Evolutionary conservation across 2,888 invertebrate species (phyloP).

Genomic region (Rhagophthalmus giganteus): DNA sequence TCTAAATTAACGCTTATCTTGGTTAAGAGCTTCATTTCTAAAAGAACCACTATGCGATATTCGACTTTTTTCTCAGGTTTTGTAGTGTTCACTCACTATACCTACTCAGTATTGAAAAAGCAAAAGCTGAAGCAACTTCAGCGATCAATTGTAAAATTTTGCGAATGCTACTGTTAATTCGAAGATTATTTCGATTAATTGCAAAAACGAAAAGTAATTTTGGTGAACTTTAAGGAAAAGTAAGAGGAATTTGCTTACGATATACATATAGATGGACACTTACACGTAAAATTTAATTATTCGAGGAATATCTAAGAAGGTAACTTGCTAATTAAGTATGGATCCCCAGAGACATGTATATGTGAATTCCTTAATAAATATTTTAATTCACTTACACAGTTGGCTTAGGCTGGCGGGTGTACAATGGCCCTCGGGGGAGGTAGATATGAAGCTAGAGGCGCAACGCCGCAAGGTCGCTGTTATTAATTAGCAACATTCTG

Average conservation of each 20-base stretch:
- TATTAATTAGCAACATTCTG: conserved; percentile 54
- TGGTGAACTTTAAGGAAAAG: no score
- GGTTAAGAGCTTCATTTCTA: no score
- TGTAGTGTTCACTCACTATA: no score
- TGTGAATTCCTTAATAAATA: conserved; percentile 57
- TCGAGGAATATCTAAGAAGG: conserved; percentile 50
- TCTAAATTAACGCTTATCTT: no score
- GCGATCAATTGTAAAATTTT: no score
- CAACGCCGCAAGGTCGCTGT: conserved; percentile 49
- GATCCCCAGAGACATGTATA: conserved; percentile 49
- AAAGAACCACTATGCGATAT: no score
- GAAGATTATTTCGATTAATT: no score
- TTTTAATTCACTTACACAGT: conserved; percentile 57
- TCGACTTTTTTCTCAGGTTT: no score
- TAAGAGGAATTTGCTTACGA: conserved; percentile 5
- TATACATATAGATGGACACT: conserved; percentile 41
- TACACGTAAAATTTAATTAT: conserved; percentile 47
- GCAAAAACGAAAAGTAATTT: no score
- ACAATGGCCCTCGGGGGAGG: conserved; percentile 52
- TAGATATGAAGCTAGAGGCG: conserved; percentile 50
- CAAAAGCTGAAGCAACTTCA: no score
- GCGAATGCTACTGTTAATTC: no score
- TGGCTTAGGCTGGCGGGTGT: conserved; percentile 53
- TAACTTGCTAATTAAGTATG: conserved; percentile 50
- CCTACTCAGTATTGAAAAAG: no score